Evolutionary conservation across 2,113 vertebrate species (phyloP), one percentile per base, ranked within the genome.

Genomic region (Turdus rufiventris): DNA sequence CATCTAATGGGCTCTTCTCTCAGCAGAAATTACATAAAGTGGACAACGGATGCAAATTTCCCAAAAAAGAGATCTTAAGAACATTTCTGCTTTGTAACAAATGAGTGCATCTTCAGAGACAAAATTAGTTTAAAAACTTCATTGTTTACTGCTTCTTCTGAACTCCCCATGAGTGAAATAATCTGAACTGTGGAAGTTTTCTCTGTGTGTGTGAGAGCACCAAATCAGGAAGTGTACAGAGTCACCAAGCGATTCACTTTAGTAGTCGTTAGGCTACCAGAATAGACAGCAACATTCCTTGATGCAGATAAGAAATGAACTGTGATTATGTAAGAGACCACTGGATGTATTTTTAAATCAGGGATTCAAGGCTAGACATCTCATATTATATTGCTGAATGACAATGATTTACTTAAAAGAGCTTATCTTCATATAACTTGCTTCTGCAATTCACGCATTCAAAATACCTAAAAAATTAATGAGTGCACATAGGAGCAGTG

Each of bases 301-400:
- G 91, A 96, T 71, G 70, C 7, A 96, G 81, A 95, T 70, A 43
- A 86, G 91, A 93, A 67, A 93, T 71, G 83, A 95, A 51, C 50
- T 68, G 48, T 61, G 84, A 57, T 95, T 95, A 92, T 50, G 45
- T 94, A 93, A 94, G 76, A 95, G 57, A 81, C n/a, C 51, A 87
- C 13, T 26, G 57, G 81, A 81, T 60, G 74, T 88, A 91, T 91
- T 95, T 88, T 91, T 54, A 89, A 61, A 71, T 75, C 72, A 91
- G n/a, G 14, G 67, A 81, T 36, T 67, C 29, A 43, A 88, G 45
- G 36, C 53, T 21, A 68, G 91, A 89, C 86, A 92, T 84, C 54
- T 72, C 60, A 31, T 42, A 92, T 57, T 63, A 65, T 60, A 70
- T n/a, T 68, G 57, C 28, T 70, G 62, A 84, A 65, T 72, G 50